phyloP scores from a whole-genome alignment of 2,797 vertebrate species.

The Sebastes hubbsi region DNA sequence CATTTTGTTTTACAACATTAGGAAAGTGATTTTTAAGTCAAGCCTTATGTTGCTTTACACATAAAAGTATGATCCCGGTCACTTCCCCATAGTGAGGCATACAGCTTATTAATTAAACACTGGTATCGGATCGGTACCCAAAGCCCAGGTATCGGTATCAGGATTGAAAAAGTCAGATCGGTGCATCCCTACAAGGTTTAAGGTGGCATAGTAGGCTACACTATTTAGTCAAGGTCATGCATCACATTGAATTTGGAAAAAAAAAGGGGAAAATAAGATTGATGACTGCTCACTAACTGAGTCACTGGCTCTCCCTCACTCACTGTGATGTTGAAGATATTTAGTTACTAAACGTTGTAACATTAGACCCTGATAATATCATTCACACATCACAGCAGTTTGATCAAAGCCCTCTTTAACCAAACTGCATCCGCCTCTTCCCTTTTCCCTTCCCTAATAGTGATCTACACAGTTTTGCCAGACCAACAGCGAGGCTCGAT shows the following conservation, averaged over 20 bases:
- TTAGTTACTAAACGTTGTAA: neutral
- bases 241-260: neutral
- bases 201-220: neutral
- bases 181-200: neutral
- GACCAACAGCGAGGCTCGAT: slow-evolving; percentile 11
- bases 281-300: neutral
- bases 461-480: slow-evolving; percentile 1
- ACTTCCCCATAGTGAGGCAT: no score
- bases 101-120: no score
- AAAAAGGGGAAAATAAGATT: no score
- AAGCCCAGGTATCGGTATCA: no score
- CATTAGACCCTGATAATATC: neutral
- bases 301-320: neutral
- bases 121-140: no score
- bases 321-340: neutral
- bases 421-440: neutral
- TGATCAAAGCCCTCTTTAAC: neutral
- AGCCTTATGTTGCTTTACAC: no score
- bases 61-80: no score
- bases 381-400: neutral
- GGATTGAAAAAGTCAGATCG: no score
- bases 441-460: neutral
- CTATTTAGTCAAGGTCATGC: neutral
- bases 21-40: no score
- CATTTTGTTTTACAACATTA: no score